Conservation (phyloP, 2,888 invertebrate species). For the Sturmia bella region DNA sequence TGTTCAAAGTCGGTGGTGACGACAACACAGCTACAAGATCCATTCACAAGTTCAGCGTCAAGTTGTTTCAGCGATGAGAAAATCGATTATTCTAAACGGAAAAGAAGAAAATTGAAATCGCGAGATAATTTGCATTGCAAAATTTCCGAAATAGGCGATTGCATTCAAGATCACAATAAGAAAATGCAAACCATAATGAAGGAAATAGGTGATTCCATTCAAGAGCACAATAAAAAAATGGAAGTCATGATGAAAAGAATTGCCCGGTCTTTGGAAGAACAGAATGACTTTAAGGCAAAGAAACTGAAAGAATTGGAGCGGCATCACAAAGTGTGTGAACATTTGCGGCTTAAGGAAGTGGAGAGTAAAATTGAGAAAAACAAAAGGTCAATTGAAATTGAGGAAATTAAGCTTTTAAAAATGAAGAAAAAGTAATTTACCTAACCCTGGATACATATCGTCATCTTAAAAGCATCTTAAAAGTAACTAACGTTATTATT, state of each 20-base stretch:
- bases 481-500: too few relatives aligned
- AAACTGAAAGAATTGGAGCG: slow-evolving; percentile 22
- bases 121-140: too few relatives aligned
- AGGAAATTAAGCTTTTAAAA: slow-evolving; percentile 4
- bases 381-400: slow-evolving; percentile 21
- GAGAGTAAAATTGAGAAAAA: slow-evolving; percentile 21
- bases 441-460: too few relatives aligned
- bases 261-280: slow-evolving; percentile 15
- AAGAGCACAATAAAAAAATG: slow-evolving; percentile 22
- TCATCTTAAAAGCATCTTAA: too few relatives aligned
- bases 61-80: too few relatives aligned
- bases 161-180: not conserved
- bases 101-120: too few relatives aligned
- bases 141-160: too few relatives aligned
- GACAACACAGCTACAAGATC: too few relatives aligned
- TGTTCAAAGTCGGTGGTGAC: too few relatives aligned
- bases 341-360: slow-evolving; percentile 13
- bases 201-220: not conserved
- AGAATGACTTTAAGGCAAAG: slow-evolving; percentile 6
- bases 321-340: slow-evolving; percentile 13
- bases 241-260: slow-evolving; percentile 26
- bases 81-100: too few relatives aligned
- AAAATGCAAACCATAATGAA: slow-evolving; percentile 18
- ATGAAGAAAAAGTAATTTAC: slow-evolving; percentile 1
- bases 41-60: too few relatives aligned